These are phyloP conservation scores for Plebejus anna DNA, from an alignment of 2,888 invertebrate genomes.

Conservation along the genomic window DNA sequence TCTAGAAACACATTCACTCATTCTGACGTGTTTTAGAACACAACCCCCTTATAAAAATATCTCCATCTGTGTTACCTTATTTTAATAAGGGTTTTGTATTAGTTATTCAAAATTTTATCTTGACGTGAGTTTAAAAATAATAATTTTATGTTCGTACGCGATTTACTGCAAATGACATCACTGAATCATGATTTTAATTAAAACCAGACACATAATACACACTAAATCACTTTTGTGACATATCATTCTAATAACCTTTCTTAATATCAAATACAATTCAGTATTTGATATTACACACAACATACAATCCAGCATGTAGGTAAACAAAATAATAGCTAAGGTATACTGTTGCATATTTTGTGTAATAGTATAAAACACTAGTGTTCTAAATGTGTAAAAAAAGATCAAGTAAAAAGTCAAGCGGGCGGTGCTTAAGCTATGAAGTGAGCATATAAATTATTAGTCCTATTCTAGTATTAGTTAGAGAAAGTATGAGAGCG, in stretches of 20 bases:
- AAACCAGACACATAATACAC: neutral
- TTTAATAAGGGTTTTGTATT: too few species aligned
- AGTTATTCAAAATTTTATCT: neutral
- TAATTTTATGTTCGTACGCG: neutral
- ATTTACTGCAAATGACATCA: neutral
- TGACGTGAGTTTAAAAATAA: neutral
- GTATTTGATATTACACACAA: neutral
- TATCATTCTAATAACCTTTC: neutral
- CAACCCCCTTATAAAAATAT: neutral
- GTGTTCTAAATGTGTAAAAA: neutral
- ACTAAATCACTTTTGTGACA: neutral
- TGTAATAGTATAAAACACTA: constrained; percentile 6
- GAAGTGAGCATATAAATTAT: neutral
- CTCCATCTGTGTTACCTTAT: too few species aligned
- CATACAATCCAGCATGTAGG: too few species aligned
- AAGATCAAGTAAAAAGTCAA: constrained; percentile 7
- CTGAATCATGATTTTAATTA: neutral
- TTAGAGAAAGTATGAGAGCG: neutral
- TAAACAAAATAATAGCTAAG: neutral
- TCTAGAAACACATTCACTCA: neutral
- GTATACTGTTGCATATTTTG: constrained; percentile 1
- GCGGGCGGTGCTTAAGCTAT: constrained; percentile 14
- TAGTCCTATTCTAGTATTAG: neutral
- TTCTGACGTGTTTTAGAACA: neutral
- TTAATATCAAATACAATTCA: neutral